Conservation (phyloP, 2,888 invertebrate genomes). For the Lacanobia wlatinum region DNA sequence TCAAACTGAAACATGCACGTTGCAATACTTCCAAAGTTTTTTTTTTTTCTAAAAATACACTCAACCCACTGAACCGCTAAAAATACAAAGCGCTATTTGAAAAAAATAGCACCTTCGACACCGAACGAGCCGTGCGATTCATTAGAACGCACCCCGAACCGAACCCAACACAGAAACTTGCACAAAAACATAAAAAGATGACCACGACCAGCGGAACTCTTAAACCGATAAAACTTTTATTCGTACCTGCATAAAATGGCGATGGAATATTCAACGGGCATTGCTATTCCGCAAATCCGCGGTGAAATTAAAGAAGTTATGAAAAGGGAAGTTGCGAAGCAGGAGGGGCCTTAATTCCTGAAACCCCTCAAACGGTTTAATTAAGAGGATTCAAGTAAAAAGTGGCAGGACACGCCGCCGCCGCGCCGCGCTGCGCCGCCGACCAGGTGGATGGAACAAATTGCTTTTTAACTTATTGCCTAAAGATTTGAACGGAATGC, state of each 20-base stretch:
- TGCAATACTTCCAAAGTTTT: neutral
- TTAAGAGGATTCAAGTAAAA: constrained; percentile 73
- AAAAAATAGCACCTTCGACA: constrained; percentile 41
- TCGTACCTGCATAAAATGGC: constrained; percentile 78
- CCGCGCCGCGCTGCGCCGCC: constrained; percentile 2
- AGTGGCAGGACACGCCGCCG: constrained; percentile 51
- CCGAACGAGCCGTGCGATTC: constrained; percentile 30
- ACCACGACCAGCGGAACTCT: constrained; percentile 60
- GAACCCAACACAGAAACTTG: constrained; percentile 46
- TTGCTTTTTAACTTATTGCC: constrained; percentile 60
- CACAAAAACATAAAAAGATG: constrained; percentile 68
- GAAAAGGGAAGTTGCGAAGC: constrained; percentile 75
- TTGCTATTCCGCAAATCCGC: constrained; percentile 73
- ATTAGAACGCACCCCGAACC: constrained; percentile 46
- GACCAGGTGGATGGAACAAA: constrained; percentile 47
- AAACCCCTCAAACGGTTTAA: constrained; percentile 74
- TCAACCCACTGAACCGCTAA: constrained; percentile 29
- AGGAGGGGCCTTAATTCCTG: constrained; percentile 71
- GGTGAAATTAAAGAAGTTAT: constrained; percentile 83
- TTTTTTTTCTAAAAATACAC: constrained; percentile 39
- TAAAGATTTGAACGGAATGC: constrained; percentile 42
- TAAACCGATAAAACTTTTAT: constrained; percentile 77
- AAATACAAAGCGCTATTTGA: constrained; percentile 40
- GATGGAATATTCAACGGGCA: constrained; percentile 77
- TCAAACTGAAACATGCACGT: constrained; percentile 21